Evolutionary conservation across 2,888 invertebrate species (phyloP), one percentile per base, ranked within the genome.

Genomic region (Conops quadrifasciatus): DNA sequence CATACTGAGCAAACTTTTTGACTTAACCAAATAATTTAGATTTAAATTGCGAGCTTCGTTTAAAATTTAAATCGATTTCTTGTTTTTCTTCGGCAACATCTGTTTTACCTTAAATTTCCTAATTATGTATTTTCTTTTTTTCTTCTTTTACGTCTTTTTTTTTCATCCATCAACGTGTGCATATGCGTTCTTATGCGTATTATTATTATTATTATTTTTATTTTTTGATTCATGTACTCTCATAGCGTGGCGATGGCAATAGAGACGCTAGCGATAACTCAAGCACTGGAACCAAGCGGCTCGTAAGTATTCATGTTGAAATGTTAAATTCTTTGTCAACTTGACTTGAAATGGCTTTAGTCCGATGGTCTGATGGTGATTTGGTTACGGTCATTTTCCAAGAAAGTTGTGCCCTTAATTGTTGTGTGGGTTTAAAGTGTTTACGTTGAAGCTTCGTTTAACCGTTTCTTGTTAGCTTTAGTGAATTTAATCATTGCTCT

Each of bases 211-310:
- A 53, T 67, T 60, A 26, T 47, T 68, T 47, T 68, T 68, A 68
- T 68, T 68, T 60, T 68, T 68, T 68, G 60, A 68, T 68, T 68
- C 60, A 49, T 58, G 58, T 68, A 81, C 80, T 78, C 28, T 76
- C 70, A 53, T 76, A 83, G 82, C 82, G 83, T 76, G 77, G 78
- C 75, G 82, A 81, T 78, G 82, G 79, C 78, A 79, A 78, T 80
- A 79, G 80, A 79, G 83, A 83, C 72, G 82, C 82, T 78, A 79
- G 77, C 77, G 83, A 81, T 77, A 76, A 78, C 78, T 80, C 83
- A 78, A 77, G 79, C 78, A 80, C 81, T 76, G 81, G 81, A 70
- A 73, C 77, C 70, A 78, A 77, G 77, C 78, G 78, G 73, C 78
- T 80, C 77, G 83, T 83, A 83, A 83, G 83, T 83, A 83, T 67